A percentile compares a stretch with the other conserved stretches of the same genome.
Evolutionary conservation across 2,888 invertebrate genomes (phyloP).

Genomic region (Syrista parreyssii): DNA sequence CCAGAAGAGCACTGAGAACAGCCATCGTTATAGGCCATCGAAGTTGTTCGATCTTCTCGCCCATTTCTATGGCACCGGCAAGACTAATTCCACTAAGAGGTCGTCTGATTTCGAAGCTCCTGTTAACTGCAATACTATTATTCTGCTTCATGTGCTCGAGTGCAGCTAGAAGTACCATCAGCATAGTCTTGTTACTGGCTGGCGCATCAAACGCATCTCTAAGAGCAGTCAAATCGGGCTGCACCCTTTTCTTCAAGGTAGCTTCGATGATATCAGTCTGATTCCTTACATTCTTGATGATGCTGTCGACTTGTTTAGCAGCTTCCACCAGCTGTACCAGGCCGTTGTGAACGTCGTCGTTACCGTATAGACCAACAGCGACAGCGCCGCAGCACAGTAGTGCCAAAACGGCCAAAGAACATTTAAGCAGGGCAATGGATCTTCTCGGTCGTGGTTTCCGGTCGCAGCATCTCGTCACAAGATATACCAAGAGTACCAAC

Average conservation of each 20-base stretch:
- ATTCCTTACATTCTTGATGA: conserved; percentile 83
- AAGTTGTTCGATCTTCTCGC: conserved; percentile 79
- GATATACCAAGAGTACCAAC: conserved; percentile 88
- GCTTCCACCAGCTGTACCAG: conserved; percentile 84
- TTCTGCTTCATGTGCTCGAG: conserved; percentile 79
- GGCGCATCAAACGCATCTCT: conserved; percentile 83
- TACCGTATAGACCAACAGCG: conserved; percentile 92
- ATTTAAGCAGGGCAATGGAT: conserved; percentile 89
- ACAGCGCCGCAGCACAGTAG: conserved; percentile 91
- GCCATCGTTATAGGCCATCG: conserved; percentile 93
- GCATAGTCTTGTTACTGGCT: conserved; percentile 81
- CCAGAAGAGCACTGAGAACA: conserved; percentile 84
- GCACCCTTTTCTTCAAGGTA: conserved; percentile 77
- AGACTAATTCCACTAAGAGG: conserved; percentile 79
- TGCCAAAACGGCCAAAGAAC: conserved; percentile 81
- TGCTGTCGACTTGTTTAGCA: conserved; percentile 83
- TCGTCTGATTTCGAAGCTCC: conserved; percentile 80
- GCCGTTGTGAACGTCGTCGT: conserved; percentile 94
- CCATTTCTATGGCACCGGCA: conserved; percentile 71
- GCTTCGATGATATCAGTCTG: conserved; percentile 85
- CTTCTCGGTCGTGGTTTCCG: conserved; percentile 89
- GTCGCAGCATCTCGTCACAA: conserved; percentile 96
- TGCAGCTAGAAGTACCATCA: conserved; percentile 77
- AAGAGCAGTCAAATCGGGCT: conserved; percentile 77
- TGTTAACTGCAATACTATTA: conserved; percentile 79